Evolutionary conservation across 2,113 vertebrate species (phyloP).

Genomic region (Phalacrocorax aristotelis): DNA sequence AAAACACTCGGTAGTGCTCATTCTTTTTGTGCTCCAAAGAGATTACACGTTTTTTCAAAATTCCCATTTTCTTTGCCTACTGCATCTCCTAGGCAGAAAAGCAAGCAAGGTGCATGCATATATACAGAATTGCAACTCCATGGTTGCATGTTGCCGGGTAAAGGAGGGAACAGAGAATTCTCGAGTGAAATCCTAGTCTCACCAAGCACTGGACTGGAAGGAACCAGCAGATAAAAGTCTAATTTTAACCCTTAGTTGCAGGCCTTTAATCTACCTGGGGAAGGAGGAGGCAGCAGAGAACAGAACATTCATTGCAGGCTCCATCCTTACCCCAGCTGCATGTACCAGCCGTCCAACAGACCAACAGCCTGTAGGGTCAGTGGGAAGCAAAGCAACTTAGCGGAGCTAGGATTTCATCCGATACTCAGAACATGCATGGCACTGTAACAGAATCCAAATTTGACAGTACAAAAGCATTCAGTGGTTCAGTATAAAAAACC

Average conservation of each 20-base stretch:
- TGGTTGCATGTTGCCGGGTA: background rate
- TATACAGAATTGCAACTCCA: background rate
- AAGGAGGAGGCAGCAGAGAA: background rate
- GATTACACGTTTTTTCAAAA: background rate
- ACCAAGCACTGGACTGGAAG: background rate
- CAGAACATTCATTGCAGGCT: background rate
- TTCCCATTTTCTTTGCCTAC: background rate
- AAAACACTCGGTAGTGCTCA: background rate
- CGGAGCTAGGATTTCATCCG: background rate
- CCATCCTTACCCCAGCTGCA: background rate
- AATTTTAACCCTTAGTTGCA: background rate
- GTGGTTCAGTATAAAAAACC: background rate
- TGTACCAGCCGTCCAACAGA: background rate
- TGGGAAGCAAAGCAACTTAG: background rate
- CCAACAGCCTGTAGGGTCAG: background rate
- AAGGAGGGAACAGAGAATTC: background rate
- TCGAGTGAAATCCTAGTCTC: background rate
- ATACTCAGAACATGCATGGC: background rate
- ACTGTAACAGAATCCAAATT: background rate
- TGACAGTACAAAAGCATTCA: background rate
- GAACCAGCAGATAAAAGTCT: background rate
- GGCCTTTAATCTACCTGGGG: background rate
- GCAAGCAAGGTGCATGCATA: background rate
- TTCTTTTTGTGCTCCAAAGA: background rate
- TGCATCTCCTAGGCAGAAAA: background rate